phyloP scores from a whole-genome alignment of 2,888 invertebrate genomes.

The Sialis fuliginosa region DNA sequence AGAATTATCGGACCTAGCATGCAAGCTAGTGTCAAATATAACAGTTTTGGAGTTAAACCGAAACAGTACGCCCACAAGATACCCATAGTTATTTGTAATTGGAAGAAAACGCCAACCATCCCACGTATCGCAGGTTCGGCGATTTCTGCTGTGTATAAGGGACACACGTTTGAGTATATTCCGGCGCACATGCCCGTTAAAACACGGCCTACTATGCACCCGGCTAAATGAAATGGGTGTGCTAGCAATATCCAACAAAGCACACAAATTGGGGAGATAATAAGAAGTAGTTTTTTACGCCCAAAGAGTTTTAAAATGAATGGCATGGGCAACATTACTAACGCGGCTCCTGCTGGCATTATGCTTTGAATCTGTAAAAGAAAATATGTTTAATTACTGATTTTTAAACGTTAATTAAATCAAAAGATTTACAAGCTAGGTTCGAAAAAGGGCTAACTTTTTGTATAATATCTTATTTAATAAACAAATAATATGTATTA shows the following conservation, averaged over 20 bases:
- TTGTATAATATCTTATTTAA: too few species aligned
- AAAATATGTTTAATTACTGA: too few species aligned
- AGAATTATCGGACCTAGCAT: constrained; percentile 41
- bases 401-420: too few species aligned
- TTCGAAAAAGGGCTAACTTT: too few species aligned
- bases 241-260: constrained; percentile 15
- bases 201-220: constrained; percentile 15
- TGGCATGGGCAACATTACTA: constrained; percentile 18
- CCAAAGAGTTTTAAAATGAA: constrained; percentile 12
- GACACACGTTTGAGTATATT: constrained; percentile 57
- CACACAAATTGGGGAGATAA: constrained; percentile 13
- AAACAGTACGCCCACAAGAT: constrained; percentile 54
- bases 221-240: constrained; percentile 7
- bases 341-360: constrained; percentile 17
- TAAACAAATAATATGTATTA: too few species aligned
- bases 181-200: constrained; percentile 34
- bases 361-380: constrained; percentile 1
- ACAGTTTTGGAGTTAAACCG: constrained; percentile 49
- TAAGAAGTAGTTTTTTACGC: constrained; percentile 15
- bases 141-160: constrained; percentile 72
- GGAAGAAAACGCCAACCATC: constrained; percentile 63
- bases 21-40: constrained; percentile 42
- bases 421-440: too few species aligned
- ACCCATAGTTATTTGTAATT: constrained; percentile 56
- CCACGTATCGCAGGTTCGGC: constrained; percentile 64